phyloP scores from a whole-genome alignment of 2,113 vertebrate genomes.

The Scortum barcoo region DNA sequence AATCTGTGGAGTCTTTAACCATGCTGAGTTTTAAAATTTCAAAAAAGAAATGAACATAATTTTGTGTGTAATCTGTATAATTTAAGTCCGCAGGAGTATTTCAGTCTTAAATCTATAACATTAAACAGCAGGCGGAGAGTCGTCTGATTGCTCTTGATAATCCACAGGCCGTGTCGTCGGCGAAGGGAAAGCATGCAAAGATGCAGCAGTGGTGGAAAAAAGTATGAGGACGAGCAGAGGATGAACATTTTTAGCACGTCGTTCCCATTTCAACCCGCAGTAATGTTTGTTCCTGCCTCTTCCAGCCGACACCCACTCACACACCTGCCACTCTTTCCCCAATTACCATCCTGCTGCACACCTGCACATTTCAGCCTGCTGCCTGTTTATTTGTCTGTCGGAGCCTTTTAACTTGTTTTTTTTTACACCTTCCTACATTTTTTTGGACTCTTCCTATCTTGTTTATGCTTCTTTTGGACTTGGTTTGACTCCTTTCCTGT shows the following conservation, averaged over 20 bases:
- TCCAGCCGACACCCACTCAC: background rate
- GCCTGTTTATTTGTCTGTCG: too few species aligned
- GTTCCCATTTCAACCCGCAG: background rate
- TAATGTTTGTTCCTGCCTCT: background rate
- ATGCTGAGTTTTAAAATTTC: too few species aligned
- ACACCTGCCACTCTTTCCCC: background rate
- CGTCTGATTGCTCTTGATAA: background rate
- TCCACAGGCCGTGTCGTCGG: background rate
- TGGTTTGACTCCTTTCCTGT: too few species aligned
- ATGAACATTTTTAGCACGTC: background rate
- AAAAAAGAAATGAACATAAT: background rate
- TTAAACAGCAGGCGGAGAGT: background rate
- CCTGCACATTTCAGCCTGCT: background rate
- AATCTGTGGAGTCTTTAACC: background rate
- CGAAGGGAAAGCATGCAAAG: background rate
- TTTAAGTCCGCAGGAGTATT: too few species aligned
- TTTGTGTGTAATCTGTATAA: background rate
- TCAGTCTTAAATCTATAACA: background rate
- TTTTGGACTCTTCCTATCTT: too few species aligned
- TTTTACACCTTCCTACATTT: too few species aligned
- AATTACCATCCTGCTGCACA: background rate
- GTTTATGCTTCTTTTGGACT: too few species aligned
- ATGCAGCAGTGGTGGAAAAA: too few species aligned
- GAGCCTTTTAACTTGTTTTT: background rate
- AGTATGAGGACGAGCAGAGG: background rate